These are phyloP conservation scores for Brachionichthys hirsutus DNA, from an alignment of 2,113 vertebrate species.

Conservation along the genomic window DNA sequence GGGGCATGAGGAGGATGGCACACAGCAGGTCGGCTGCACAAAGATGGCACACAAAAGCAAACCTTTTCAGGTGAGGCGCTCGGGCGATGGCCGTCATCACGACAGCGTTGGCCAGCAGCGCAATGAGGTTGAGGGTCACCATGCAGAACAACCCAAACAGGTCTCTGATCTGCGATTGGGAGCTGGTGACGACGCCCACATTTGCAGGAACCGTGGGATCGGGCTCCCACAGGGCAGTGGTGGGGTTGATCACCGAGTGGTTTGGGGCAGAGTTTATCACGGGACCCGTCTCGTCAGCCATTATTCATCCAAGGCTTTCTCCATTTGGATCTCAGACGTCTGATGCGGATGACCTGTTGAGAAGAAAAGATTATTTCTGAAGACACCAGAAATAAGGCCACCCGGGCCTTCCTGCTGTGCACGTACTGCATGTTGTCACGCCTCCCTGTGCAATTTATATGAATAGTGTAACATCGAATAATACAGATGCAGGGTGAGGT, in stretches of 20 bases:
- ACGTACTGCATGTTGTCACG: background rate
- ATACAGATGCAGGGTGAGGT: background rate
- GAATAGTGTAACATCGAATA: background rate
- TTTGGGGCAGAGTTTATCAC: conserved; percentile 58
- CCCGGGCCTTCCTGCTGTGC: too few species aligned
- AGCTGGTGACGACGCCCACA: conserved; percentile 69
- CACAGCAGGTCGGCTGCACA: conserved; percentile 90
- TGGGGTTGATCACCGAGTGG: conserved; percentile 58
- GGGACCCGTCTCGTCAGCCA: conserved; percentile 55
- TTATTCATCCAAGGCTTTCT: conserved; percentile 49
- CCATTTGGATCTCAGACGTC: conserved; percentile 49
- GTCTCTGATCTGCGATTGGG: conserved; percentile 79
- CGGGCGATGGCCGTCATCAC: conserved; percentile 87
- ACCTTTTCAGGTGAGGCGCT: conserved; percentile 85
- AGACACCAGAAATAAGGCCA: too few species aligned
- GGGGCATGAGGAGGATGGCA: conserved; percentile 90
- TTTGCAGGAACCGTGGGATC: conserved; percentile 73
- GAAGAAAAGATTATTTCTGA: background rate
- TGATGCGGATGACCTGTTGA: conserved; percentile 31
- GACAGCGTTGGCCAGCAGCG: conserved; percentile 85
- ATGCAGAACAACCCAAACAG: conserved; percentile 83
- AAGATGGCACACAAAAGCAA: conserved; percentile 89
- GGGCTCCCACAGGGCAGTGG: conserved; percentile 58
- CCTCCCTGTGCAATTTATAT: too few species aligned
- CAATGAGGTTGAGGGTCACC: conserved; percentile 83